Evolutionary conservation across 2,113 vertebrate genomes (phyloP).

Genomic region (Takifugu bimaculatus): DNA sequence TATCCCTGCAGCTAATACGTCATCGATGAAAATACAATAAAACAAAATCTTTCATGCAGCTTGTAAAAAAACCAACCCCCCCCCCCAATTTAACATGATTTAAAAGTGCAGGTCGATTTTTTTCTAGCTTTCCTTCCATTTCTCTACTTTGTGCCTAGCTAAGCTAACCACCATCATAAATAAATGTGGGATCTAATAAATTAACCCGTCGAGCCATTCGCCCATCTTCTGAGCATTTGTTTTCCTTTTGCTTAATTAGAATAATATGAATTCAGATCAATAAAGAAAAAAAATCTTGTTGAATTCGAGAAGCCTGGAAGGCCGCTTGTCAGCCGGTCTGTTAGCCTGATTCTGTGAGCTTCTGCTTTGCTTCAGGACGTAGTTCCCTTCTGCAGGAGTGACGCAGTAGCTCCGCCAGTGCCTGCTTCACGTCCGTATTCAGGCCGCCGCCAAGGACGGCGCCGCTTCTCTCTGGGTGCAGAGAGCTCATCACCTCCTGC

Average conservation of each 20-base stretch:
- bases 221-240: too few relatives aligned
- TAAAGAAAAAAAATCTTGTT: background rate
- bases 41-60: too few relatives aligned
- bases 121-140: background rate
- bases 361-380: slow-evolving; percentile 66
- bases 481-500: slow-evolving; percentile 76
- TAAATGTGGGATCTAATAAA: too few relatives aligned
- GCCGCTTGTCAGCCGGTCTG: background rate
- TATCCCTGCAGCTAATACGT: too few relatives aligned
- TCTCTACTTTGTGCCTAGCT: background rate
- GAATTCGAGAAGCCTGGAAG: background rate
- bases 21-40: too few relatives aligned
- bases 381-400: slow-evolving; percentile 70
- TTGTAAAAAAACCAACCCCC: too few relatives aligned
- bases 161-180: too few relatives aligned
- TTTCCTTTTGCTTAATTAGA: too few relatives aligned
- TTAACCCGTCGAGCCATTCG: too few relatives aligned
- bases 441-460: slow-evolving; percentile 53
- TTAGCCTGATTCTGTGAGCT: slow-evolving; percentile 57
- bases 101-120: too few relatives aligned
- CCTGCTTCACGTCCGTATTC: slow-evolving; percentile 70
- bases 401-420: slow-evolving; percentile 75
- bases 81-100: too few relatives aligned
- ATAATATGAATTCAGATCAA: too few relatives aligned
- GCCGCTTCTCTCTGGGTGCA: slow-evolving; percentile 61